phyloP scores from a whole-genome alignment of 2,888 invertebrate species.

The Eubasilissa splendida region DNA sequence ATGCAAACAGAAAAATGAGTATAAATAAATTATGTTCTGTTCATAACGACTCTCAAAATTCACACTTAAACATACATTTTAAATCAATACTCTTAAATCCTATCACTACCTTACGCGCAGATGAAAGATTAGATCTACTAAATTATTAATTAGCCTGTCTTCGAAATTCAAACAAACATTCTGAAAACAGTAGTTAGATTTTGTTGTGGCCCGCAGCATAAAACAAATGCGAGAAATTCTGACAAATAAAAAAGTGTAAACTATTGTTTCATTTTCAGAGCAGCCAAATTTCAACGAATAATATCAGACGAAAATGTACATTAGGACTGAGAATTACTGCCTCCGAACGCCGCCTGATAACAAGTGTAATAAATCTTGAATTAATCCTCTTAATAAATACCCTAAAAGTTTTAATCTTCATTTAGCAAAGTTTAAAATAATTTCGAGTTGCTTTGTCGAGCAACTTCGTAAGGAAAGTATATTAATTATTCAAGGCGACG shows the following conservation, averaged over 20 bases:
- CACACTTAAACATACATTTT: no score
- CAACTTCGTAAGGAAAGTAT: constrained; percentile 21
- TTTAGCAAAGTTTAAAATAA: constrained; percentile 39
- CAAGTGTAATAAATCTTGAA: constrained; percentile 45
- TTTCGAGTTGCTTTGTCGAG: constrained; percentile 23
- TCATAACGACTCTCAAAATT: no score
- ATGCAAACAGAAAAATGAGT: no score
- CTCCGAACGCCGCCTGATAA: constrained; percentile 21
- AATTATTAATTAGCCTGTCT: no score
- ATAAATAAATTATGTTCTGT: no score
- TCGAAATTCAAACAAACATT: no score
- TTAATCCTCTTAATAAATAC: constrained; percentile 49
- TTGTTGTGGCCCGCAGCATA: no score
- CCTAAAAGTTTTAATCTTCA: constrained; percentile 44
- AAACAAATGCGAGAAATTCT: no score
- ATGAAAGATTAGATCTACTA: no score
- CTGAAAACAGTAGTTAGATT: no score
- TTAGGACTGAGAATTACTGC: background rate
- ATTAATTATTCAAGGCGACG: constrained; percentile 44
- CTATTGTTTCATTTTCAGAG: background rate
- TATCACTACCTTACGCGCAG: no score
- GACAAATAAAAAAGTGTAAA: background rate
- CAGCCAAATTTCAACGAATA: background rate
- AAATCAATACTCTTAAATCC: no score
- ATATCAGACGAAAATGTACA: constrained; percentile 17